phyloP scores from a whole-genome alignment of 2,113 vertebrate genomes.

The Laterallus jamaicensis region DNA sequence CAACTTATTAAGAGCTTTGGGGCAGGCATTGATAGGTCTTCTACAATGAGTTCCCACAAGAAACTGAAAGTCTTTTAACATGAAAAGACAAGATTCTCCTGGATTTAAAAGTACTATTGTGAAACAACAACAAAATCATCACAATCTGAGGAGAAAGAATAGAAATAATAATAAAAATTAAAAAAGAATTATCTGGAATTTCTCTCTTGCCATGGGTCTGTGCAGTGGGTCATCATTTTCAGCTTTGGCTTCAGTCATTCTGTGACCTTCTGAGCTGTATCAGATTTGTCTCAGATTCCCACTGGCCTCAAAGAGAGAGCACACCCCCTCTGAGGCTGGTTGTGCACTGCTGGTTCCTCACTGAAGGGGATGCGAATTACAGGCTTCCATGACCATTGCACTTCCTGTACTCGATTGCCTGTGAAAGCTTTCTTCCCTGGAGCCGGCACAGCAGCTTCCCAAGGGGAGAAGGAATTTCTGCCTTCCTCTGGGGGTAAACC shows the following conservation, averaged over 20 bases:
- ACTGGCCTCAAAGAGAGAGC: neutral
- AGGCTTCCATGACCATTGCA: neutral
- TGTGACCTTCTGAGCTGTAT: neutral
- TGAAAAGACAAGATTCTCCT: neutral
- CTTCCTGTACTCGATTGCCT: neutral
- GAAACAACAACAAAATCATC: neutral
- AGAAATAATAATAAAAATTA: neutral
- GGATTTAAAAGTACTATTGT: neutral
- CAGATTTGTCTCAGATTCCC: neutral
- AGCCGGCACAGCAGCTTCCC: neutral
- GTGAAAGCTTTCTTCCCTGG: neutral
- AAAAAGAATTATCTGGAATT: neutral
- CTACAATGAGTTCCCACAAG: neutral
- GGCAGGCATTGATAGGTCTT: neutral
- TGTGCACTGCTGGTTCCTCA: neutral
- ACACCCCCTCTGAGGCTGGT: neutral
- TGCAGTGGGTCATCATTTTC: neutral
- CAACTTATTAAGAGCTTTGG: neutral
- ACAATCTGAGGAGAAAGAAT: neutral
- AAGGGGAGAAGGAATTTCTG: neutral
- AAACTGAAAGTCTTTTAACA: neutral
- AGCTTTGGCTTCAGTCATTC: neutral
- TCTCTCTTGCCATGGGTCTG: neutral
- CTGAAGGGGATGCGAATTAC: neutral
- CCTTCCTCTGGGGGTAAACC: neutral